Evolutionary conservation across 2,888 invertebrate species (phyloP).

Genomic region (Erpobdella octoculata): DNA sequence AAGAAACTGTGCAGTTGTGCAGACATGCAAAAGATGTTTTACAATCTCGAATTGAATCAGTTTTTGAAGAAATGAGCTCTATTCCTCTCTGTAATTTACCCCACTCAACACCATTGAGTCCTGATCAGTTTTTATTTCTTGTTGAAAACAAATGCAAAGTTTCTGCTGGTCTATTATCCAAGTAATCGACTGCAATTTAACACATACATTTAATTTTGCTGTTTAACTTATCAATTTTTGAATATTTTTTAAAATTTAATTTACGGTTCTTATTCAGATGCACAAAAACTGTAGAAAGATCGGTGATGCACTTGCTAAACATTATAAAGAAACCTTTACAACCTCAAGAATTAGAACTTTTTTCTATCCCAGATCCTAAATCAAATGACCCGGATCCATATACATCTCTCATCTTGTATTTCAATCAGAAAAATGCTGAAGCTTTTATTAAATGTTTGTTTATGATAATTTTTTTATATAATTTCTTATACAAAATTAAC

Average conservation of each 20-base stretch:
- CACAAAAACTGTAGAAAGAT: slow-evolving; percentile 50
- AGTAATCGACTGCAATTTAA: too few species aligned
- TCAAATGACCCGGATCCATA: slow-evolving; percentile 50
- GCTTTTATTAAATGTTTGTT: slow-evolving; percentile 64
- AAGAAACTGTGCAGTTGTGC: slow-evolving; percentile 45
- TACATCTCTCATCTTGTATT: slow-evolving; percentile 54
- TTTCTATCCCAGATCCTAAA: slow-evolving; percentile 42
- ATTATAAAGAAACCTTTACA: slow-evolving; percentile 46
- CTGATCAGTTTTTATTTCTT: slow-evolving; percentile 74
- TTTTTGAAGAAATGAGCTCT: slow-evolving; percentile 77
- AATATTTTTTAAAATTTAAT: too few species aligned
- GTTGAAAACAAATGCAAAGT: slow-evolving; percentile 62
- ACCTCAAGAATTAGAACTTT: slow-evolving; percentile 56
- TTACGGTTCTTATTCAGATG: slow-evolving; percentile 43
- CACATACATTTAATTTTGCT: too few species aligned
- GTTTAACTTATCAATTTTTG: too few species aligned
- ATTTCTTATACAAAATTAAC: too few species aligned
- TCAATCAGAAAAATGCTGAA: slow-evolving; percentile 83
- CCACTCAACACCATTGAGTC: slow-evolving; percentile 74
- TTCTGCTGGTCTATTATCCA: slow-evolving; percentile 50
- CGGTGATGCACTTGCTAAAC: slow-evolving; percentile 51
- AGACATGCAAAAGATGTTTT: slow-evolving; percentile 77
- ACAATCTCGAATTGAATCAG: slow-evolving; percentile 77
- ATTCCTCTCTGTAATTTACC: slow-evolving; percentile 73
- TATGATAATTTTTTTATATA: too few species aligned